Evolutionary conservation across 2,797 vertebrate species (phyloP).

Genomic region (Enoplosus armatus): DNA sequence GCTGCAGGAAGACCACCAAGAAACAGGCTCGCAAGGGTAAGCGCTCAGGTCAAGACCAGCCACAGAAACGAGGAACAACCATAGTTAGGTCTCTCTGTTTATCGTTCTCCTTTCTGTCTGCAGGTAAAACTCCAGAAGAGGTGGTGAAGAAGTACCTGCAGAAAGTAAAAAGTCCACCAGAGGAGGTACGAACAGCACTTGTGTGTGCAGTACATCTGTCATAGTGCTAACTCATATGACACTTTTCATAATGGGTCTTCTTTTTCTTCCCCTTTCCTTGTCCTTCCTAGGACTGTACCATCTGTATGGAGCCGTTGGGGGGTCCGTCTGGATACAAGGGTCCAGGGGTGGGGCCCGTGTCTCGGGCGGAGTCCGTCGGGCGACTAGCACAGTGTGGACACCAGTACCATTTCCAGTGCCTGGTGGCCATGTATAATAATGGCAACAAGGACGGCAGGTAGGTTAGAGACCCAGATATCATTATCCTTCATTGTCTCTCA

Average conservation of each 20-base stretch:
- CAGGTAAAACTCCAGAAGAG: constrained; percentile 94
- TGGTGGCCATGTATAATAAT: constrained; percentile 96
- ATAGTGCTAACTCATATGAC: not conserved
- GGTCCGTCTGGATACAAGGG: constrained; percentile 94
- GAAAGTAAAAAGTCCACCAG: constrained; percentile 92
- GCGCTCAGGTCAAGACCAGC: not conserved
- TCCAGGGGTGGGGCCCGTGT: constrained; percentile 82
- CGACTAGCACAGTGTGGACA: constrained; percentile 91
- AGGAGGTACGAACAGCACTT: constrained; percentile 89
- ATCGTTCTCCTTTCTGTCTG: constrained; percentile 17
- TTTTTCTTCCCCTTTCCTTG: rapidly evolving
- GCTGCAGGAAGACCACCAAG: constrained; percentile 94
- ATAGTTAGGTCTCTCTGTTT: not conserved
- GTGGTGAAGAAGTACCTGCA: constrained; percentile 95
- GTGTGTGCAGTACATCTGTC: not conserved
- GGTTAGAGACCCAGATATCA: not conserved
- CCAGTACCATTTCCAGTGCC: constrained; percentile 93
- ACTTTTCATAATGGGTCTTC: not conserved
- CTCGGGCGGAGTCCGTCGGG: constrained; percentile 88
- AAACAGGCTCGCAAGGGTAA: constrained; percentile 94
- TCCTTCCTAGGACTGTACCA: constrained; percentile 90
- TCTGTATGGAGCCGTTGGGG: constrained; percentile 93
- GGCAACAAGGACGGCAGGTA: constrained; percentile 92
- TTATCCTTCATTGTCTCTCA: not conserved
- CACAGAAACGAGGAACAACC: too few species aligned